Conservation (phyloP, 2,797 vertebrate species). For the Callimico goeldii region DNA sequence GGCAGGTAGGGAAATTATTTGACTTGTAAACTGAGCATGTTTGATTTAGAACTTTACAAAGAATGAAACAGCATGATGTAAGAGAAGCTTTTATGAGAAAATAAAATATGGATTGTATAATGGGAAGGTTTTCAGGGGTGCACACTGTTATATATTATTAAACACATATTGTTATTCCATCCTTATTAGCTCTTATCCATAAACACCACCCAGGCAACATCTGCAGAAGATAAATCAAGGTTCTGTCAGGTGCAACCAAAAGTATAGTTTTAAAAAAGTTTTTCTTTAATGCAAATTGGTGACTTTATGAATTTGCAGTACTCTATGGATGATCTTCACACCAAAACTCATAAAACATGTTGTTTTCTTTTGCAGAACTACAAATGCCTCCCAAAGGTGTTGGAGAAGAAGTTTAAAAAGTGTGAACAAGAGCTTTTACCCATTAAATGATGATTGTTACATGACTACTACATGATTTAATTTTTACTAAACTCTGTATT, state of each 20-base stretch:
- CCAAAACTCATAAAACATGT: neutral
- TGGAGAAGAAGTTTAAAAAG: neutral
- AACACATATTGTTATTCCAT: neutral
- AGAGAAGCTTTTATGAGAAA: constrained; percentile 8
- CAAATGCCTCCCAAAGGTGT: neutral
- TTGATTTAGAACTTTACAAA: constrained; percentile 45
- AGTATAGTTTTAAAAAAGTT: neutral
- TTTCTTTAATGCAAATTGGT: neutral
- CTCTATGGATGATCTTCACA: neutral
- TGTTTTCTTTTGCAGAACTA: constrained; percentile 30
- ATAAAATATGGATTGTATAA: neutral
- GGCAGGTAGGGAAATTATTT: neutral
- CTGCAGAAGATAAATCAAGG: neutral
- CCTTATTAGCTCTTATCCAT: neutral
- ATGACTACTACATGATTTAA: neutral
- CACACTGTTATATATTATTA: neutral
- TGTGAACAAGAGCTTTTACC: neutral
- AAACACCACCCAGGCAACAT: neutral
- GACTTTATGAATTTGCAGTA: neutral
- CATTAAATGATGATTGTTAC: neutral
- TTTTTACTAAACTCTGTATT: neutral
- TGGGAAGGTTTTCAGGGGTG: neutral
- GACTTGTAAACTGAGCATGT: constrained; percentile 44
- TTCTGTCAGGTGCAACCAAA: neutral
- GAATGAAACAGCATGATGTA: neutral